A percentile compares a stretch with the other conserved stretches of the same genome.
These are phyloP conservation scores for Drosophila fungiperda DNA, from an alignment of 2,888 invertebrate genomes.

Conservation along the genomic window DNA sequence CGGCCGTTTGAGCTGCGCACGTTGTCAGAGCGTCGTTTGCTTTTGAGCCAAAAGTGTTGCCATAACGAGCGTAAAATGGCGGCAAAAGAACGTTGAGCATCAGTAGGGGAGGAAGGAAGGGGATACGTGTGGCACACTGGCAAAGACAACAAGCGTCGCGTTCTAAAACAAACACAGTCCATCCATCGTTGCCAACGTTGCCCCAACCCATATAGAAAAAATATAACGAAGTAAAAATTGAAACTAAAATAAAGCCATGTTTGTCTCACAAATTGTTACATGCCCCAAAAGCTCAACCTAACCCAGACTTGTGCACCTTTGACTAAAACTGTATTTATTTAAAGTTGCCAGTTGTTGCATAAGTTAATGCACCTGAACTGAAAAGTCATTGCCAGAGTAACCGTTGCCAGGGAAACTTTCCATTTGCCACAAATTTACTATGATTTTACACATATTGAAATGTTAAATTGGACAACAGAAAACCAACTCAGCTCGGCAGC, in stretches of 20 bases:
- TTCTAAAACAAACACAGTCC: slow-evolving; percentile 74
- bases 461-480: slow-evolving; percentile 30
- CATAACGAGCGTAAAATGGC: slow-evolving; percentile 80
- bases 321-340: slow-evolving; percentile 74
- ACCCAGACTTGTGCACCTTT: slow-evolving; percentile 13
- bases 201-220: slow-evolving; percentile 45
- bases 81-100: slow-evolving; percentile 67
- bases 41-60: slow-evolving; percentile 80
- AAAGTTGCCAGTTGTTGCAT: slow-evolving; percentile 74
- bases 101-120: neutral
- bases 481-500: slow-evolving; percentile 47
- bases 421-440: slow-evolving; percentile 36
- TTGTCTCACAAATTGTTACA: slow-evolving; percentile 78
- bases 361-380: slow-evolving; percentile 57
- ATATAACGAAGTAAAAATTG: slow-evolving; percentile 80
- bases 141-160: slow-evolving; percentile 69
- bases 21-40: slow-evolving; percentile 67
- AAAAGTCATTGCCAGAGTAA: slow-evolving; percentile 51
- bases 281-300: slow-evolving; percentile 27
- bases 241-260: slow-evolving; percentile 82
- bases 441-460: slow-evolving; percentile 65
- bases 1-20: slow-evolving; percentile 65
- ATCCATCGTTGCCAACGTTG: slow-evolving; percentile 14
- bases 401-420: slow-evolving; percentile 25
- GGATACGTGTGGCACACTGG: slow-evolving; percentile 14